Percentiles rank a stretch among this genome's conserved stretches.
Evolutionary conservation across 2,888 invertebrate genomes (phyloP).

Genomic region (Plagodis dolabraria): DNA sequence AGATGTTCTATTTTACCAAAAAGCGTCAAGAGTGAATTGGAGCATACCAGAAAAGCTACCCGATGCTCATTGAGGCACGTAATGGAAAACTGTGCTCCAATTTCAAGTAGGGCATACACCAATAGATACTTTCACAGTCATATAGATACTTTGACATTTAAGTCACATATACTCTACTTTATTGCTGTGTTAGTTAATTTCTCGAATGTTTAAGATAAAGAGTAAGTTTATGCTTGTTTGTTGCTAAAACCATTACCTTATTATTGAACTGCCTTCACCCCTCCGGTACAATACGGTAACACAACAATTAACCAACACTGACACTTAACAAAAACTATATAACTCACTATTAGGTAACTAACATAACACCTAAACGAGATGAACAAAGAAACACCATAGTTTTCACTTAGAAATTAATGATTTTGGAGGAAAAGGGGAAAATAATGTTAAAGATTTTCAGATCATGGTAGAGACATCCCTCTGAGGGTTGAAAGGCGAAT

Average conservation of each 20-base stretch:
- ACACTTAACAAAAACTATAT: slow-evolving; percentile 59
- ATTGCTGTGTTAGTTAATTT: neutral
- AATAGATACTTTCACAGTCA: neutral
- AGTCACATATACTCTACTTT: slow-evolving; percentile 6
- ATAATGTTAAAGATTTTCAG: slow-evolving; percentile 75
- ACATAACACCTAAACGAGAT: slow-evolving; percentile 35
- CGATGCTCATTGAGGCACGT: slow-evolving; percentile 17
- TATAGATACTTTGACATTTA: slow-evolving; percentile 4
- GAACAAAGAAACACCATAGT: slow-evolving; percentile 50
- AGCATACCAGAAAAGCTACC: slow-evolving; percentile 22
- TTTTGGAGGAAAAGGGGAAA: slow-evolving; percentile 55
- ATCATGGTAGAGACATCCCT: slow-evolving; percentile 68
- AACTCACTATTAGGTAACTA: slow-evolving; percentile 48
- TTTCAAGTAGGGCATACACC: slow-evolving; percentile 6
- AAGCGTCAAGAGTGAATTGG: slow-evolving; percentile 13
- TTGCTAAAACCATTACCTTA: slow-evolving; percentile 52
- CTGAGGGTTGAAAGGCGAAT: slow-evolving; percentile 74
- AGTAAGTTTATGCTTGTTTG: neutral
- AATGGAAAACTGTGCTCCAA: slow-evolving; percentile 19
- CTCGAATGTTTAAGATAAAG: neutral
- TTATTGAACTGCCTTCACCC: slow-evolving; percentile 52
- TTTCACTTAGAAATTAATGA: slow-evolving; percentile 58
- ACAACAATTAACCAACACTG: slow-evolving; percentile 68
- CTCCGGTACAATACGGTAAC: slow-evolving; percentile 49
- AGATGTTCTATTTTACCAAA: no score